A percentile compares a stretch with the other conserved stretches of the same genome.
These are phyloP conservation scores for Candidula unifasciata DNA, from an alignment of 2,888 invertebrate genomes.

Conservation along the genomic window DNA sequence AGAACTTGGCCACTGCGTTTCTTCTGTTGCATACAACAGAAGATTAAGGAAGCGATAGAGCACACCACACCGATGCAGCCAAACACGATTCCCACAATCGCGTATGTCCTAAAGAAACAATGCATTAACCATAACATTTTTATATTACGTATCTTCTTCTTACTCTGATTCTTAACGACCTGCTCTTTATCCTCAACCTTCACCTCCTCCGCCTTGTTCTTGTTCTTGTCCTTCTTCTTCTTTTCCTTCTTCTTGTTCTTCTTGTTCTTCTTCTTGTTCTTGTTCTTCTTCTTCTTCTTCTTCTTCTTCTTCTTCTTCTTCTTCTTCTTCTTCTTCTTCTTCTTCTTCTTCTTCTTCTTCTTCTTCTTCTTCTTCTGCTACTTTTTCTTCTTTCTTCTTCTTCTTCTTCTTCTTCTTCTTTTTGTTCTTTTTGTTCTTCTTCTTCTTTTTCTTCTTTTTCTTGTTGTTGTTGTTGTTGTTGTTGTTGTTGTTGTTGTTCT, in stretches of 20 bases:
- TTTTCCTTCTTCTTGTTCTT: slow-evolving; percentile 4
- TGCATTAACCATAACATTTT: too few species aligned
- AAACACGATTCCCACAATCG: slow-evolving; percentile 23
- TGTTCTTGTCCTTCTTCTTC: background rate
- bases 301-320: slow-evolving; percentile 25
- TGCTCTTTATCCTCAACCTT: too few species aligned
- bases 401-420: too few species aligned
- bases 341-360: slow-evolving; percentile 5
- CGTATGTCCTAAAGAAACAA: slow-evolving; percentile 1
- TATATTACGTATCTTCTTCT: too few species aligned
- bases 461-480: too few species aligned
- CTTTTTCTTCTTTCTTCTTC: too few species aligned
- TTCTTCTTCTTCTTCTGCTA: too few species aligned
- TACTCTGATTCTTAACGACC: too few species aligned
- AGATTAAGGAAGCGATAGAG: background rate
- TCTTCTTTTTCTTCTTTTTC: too few species aligned
- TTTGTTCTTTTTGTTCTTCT: too few species aligned
- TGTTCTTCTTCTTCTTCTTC: slow-evolving; percentile 34
- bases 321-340: slow-evolving; percentile 19
- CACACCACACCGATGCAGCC: background rate
- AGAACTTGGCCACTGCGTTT: background rate
- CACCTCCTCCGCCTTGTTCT: too few species aligned
- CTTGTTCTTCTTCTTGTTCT: slow-evolving; percentile 21
- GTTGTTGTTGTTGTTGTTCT: too few species aligned
- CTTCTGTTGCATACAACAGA: slow-evolving; percentile 2